Percentiles rank a stretch among this genome's conserved stretches.
These are phyloP conservation scores for Picathartes gymnocephalus DNA, from an alignment of 2,113 vertebrate genomes.

Conservation along the genomic window DNA sequence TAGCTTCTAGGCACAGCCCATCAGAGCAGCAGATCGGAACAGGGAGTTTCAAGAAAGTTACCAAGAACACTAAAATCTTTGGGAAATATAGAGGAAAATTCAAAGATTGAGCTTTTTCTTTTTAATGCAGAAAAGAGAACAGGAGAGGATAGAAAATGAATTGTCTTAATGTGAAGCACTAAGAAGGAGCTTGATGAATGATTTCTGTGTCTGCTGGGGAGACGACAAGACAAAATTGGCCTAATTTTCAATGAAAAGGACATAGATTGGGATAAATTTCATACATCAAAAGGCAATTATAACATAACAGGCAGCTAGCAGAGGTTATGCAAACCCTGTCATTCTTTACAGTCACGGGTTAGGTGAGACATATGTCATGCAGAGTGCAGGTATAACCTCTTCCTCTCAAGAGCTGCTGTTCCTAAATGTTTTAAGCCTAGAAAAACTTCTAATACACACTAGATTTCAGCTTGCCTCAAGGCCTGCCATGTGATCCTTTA, in stretches of 20 bases:
- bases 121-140: background rate
- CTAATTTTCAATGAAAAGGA: conserved; percentile 25
- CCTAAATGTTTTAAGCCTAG: background rate
- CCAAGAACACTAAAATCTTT: background rate
- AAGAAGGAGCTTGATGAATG: conserved; percentile 2
- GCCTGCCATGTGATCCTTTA: background rate
- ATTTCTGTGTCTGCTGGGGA: background rate
- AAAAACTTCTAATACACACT: background rate
- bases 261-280: background rate
- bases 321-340: background rate
- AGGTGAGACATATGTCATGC: background rate
- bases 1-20: background rate
- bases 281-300: conserved; percentile 12
- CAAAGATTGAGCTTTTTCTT: background rate
- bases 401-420: background rate
- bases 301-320: background rate
- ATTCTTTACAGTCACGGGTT: background rate
- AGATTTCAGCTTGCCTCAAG: background rate
- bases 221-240: background rate
- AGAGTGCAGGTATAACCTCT: background rate
- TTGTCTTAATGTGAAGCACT: background rate
- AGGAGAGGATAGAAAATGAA: background rate
- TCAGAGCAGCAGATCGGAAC: background rate
- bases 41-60: background rate
- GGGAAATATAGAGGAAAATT: background rate